phyloP scores from a whole-genome alignment of 2,113 vertebrate genomes.

The Strix uralensis region DNA sequence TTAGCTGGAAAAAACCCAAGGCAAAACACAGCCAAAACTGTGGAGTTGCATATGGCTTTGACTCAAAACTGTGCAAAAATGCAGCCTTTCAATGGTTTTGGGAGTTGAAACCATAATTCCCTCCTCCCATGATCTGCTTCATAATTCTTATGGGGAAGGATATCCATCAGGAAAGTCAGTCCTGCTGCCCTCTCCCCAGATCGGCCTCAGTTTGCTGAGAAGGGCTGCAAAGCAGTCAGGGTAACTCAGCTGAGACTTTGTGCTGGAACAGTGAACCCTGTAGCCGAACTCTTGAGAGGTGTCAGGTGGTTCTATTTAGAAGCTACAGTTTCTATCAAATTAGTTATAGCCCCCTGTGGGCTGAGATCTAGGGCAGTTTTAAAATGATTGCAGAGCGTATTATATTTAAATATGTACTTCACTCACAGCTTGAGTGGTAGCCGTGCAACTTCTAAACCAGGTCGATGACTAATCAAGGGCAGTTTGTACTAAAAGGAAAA shows the following conservation, averaged over 20 bases:
- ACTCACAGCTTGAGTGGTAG: neutral
- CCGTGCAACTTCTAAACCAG: slow-evolving; percentile 24
- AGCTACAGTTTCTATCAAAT: slow-evolving; percentile 41
- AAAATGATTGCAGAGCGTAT: neutral
- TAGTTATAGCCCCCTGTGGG: neutral
- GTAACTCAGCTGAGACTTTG: neutral
- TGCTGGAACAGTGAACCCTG: neutral
- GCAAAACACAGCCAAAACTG: neutral
- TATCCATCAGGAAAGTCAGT: neutral
- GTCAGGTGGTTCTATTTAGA: slow-evolving; percentile 38
- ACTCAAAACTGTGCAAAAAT: slow-evolving; percentile 21
- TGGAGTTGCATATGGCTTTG: neutral
- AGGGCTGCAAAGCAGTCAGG: neutral
- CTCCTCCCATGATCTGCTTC: neutral
- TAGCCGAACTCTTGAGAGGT: neutral
- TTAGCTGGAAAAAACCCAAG: neutral
- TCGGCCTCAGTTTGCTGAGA: neutral
- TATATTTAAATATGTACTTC: slow-evolving; percentile 24
- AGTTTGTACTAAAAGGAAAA: neutral
- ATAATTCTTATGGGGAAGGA: neutral
- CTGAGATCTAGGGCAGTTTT: slow-evolving; percentile 59
- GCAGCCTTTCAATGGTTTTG: neutral
- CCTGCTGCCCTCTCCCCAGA: neutral
- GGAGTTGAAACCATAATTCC: neutral
- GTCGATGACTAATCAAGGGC: slow-evolving; percentile 59